phyloP scores from a whole-genome alignment of 2,888 invertebrate species.

The Abrostola triplasia region DNA sequence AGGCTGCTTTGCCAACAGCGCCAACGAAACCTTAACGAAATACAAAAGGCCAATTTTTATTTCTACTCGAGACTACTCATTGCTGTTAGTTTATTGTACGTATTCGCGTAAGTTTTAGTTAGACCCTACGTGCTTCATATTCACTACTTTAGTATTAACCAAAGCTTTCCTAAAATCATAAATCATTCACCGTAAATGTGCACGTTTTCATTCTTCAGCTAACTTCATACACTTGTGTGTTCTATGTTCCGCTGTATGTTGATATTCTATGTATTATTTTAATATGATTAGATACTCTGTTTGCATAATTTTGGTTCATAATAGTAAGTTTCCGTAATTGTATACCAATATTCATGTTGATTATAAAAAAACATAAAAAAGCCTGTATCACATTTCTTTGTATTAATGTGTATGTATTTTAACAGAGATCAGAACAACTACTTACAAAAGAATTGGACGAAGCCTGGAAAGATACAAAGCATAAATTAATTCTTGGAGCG shows the following conservation, averaged over 20 bases:
- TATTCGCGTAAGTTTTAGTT: constrained; percentile 1
- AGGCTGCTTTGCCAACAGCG: constrained; percentile 76
- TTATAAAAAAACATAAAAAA: not conserved
- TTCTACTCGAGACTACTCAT: constrained; percentile 76
- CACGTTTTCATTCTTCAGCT: too few relatives aligned
- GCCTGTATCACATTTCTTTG: not conserved
- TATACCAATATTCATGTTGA: too few relatives aligned
- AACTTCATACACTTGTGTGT: too few relatives aligned
- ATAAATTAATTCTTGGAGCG: constrained; percentile 82
- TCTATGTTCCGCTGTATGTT: too few relatives aligned
- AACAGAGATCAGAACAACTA: constrained; percentile 81
- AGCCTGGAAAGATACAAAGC: constrained; percentile 79
- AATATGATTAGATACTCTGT: not conserved
- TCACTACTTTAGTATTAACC: not conserved
- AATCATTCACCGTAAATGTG: too few relatives aligned
- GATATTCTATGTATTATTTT: too few relatives aligned
- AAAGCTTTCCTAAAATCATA: not conserved
- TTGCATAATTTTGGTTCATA: not conserved
- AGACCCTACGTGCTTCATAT: not conserved
- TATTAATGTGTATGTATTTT: not conserved
- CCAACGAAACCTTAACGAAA: constrained; percentile 70
- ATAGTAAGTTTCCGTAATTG: too few relatives aligned
- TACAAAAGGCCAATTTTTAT: constrained; percentile 71
- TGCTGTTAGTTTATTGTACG: constrained; percentile 68
- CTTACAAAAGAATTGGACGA: constrained; percentile 78